phyloP scores from a whole-genome alignment of 2,797 vertebrate genomes.

The Pangasius krempfi region DNA sequence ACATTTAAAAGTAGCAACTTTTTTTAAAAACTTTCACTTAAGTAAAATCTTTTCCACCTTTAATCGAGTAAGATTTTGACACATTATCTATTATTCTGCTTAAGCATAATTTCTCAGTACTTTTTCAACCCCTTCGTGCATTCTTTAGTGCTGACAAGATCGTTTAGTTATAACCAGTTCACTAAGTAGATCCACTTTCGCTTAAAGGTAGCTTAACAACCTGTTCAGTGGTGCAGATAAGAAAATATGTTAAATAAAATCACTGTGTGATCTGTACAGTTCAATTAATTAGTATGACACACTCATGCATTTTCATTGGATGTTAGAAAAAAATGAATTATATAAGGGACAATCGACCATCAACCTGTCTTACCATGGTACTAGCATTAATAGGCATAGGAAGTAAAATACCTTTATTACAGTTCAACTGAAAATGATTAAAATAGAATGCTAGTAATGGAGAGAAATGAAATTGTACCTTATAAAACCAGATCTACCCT shows the following conservation, averaged over 20 bases:
- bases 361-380: neutral
- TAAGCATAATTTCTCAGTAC: neutral
- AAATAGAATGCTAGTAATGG: neutral
- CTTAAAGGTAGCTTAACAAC: neutral
- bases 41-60: neutral
- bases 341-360: neutral
- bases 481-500: neutral
- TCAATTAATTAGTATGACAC: neutral
- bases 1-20: neutral
- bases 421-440: neutral
- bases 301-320: neutral
- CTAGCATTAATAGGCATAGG: neutral
- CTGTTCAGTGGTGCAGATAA: neutral
- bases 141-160: neutral
- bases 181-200: neutral
- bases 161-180: neutral
- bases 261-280: neutral
- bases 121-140: neutral
- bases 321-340: neutral
- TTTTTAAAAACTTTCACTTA: neutral
- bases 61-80: neutral
- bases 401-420: neutral
- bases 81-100: neutral
- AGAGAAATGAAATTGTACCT: neutral
- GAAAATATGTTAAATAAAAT: neutral